phyloP scores from a whole-genome alignment of 1,140 invertebrate species.

The Riptortus pedestris region DNA sequence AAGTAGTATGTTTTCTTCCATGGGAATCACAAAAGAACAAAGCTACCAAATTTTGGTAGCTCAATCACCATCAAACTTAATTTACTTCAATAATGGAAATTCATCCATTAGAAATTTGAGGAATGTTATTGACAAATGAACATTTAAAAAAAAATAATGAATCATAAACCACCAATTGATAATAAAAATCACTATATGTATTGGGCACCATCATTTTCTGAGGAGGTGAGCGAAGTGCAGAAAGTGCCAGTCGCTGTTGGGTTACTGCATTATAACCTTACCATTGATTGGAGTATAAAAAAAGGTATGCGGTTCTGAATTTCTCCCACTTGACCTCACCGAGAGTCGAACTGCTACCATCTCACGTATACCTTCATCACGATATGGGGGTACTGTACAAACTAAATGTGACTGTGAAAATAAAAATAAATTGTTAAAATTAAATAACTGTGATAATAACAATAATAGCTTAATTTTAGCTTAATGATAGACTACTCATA shows the following conservation, averaged over 20 bases:
- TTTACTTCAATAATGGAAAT: too few relatives aligned
- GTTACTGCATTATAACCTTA: conserved; percentile 12
- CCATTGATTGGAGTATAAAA: conserved; percentile 54
- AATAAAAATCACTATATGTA: too few relatives aligned
- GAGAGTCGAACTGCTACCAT: conserved; percentile 63
- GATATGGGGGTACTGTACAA: conserved; percentile 73
- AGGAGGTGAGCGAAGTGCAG: conserved; percentile 23
- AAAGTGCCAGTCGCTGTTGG: conserved; percentile 1
- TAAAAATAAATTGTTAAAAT: conserved; percentile 5
- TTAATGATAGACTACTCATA: too few relatives aligned
- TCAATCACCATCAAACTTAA: too few relatives aligned
- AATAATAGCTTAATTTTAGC: neutral
- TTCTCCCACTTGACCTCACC: conserved; percentile 75
- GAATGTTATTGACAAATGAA: too few relatives aligned
- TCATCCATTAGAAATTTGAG: too few relatives aligned
- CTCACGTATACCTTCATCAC: conserved; percentile 48
- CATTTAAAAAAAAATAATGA: too few relatives aligned
- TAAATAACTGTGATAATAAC: neutral
- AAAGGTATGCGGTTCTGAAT: conserved; percentile 77
- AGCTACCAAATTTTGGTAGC: too few relatives aligned
- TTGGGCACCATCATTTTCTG: conserved; percentile 2
- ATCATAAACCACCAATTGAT: too few relatives aligned
- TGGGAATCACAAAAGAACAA: too few relatives aligned
- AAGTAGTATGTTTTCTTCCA: too few relatives aligned
- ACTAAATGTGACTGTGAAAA: conserved; percentile 79